Evolutionary conservation across 2,113 vertebrate genomes (phyloP).

Genomic region (Eolophus roseicapilla): DNA sequence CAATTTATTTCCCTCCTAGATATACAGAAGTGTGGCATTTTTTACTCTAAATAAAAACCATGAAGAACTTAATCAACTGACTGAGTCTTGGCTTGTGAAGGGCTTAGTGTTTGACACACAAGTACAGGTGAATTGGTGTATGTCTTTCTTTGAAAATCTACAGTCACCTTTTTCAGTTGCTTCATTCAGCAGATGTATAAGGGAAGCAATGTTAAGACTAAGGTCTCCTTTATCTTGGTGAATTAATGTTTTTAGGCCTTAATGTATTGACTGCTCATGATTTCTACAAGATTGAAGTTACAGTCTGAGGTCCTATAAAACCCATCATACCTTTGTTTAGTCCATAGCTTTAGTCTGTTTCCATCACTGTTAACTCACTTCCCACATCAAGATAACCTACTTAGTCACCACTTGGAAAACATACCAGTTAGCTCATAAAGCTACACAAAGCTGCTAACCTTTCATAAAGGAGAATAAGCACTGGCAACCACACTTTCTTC

Average conservation of each 20-base stretch:
- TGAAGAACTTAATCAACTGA: neutral
- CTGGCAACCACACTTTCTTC: slow-evolving; percentile 24
- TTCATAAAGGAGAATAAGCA: neutral
- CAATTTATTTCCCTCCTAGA: neutral
- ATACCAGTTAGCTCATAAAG: neutral
- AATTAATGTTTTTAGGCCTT: neutral
- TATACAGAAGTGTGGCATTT: neutral
- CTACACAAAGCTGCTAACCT: slow-evolving; percentile 2
- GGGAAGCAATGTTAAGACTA: neutral
- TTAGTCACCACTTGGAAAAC: slow-evolving; percentile 40
- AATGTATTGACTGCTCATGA: neutral
- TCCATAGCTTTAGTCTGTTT: neutral
- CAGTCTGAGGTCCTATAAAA: neutral
- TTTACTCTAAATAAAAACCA: neutral
- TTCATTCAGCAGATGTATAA: neutral
- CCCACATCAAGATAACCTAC: neutral
- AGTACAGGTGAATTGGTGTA: neutral
- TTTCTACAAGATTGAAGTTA: neutral
- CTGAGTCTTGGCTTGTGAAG: neutral
- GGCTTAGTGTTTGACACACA: neutral
- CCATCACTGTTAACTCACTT: neutral
- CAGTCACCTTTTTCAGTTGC: neutral
- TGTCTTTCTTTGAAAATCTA: neutral
- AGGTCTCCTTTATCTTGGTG: neutral
- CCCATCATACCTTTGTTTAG: neutral